Conservation (phyloP, 1,140 invertebrate genomes). For the Drosophila arizonae region DNA sequence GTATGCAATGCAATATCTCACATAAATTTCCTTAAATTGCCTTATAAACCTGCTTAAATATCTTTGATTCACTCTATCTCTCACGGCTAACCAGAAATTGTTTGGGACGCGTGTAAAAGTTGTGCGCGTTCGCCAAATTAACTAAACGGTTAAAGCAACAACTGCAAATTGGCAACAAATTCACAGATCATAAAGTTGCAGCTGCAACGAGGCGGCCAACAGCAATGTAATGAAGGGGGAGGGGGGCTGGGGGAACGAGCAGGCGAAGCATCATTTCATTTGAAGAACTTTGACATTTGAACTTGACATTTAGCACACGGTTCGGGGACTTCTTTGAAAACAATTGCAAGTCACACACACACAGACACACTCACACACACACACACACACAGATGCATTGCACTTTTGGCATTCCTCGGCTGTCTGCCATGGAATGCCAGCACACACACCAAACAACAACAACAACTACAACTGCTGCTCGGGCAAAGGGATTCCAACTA, state of each 20-base stretch:
- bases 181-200: constrained; percentile 76
- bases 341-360: constrained; percentile 66
- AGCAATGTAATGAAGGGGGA: background rate
- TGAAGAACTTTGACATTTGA: constrained; percentile 81
- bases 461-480: constrained; percentile 34
- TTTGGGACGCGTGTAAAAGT: constrained; percentile 53
- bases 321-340: constrained; percentile 80
- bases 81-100: constrained; percentile 24
- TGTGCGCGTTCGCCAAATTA: constrained; percentile 64
- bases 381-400: constrained; percentile 50
- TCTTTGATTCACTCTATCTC: too few relatives aligned
- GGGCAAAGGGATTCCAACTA: constrained; percentile 44
- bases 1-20: too few relatives aligned
- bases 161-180: constrained; percentile 81
- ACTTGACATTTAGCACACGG: constrained; percentile 81
- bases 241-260: constrained; percentile 3
- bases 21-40: too few relatives aligned
- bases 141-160: constrained; percentile 76
- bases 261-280: constrained; percentile 72
- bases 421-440: constrained; percentile 66
- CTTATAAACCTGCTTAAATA: too few relatives aligned
- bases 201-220: constrained; percentile 44
- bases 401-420: constrained; percentile 75
- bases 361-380: constrained; percentile 30
- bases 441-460: constrained; percentile 38